Evolutionary conservation across 2,888 invertebrate genomes (phyloP).

Genomic region (Folsomia manolachei): DNA sequence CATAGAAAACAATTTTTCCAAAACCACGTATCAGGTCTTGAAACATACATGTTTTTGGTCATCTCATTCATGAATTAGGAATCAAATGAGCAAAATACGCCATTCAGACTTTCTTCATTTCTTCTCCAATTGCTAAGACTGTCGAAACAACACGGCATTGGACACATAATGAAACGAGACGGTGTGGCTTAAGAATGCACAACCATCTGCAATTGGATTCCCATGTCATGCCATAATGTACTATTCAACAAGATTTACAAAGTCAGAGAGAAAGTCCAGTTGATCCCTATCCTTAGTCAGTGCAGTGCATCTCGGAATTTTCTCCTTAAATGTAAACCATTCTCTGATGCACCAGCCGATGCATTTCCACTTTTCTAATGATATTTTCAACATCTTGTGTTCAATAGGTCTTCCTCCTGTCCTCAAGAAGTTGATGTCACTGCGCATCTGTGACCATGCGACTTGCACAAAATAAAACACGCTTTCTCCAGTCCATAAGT

Average conservation of each 20-base stretch:
- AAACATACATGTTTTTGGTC: no score
- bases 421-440: not conserved
- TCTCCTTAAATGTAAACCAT: no score
- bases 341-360: not conserved
- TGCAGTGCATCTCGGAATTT: not conserved
- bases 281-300: not conserved
- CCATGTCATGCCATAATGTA: not conserved
- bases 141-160: no score
- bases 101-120: no score
- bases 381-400: not conserved
- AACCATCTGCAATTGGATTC: not conserved
- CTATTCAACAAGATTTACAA: not conserved
- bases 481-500: not conserved
- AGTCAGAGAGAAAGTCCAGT: not conserved
- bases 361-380: not conserved
- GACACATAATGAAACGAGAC: not conserved
- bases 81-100: no score
- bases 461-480: not conserved
- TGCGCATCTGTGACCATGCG: constrained; percentile 16
- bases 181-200: not conserved
- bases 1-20: no score
- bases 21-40: no score
- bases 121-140: no score
- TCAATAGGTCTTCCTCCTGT: not conserved
- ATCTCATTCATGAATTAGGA: no score